Percentiles rank a stretch among this genome's conserved stretches.
phyloP scores from a whole-genome alignment of 2,888 invertebrate genomes.

The Cepaea hortensis region DNA sequence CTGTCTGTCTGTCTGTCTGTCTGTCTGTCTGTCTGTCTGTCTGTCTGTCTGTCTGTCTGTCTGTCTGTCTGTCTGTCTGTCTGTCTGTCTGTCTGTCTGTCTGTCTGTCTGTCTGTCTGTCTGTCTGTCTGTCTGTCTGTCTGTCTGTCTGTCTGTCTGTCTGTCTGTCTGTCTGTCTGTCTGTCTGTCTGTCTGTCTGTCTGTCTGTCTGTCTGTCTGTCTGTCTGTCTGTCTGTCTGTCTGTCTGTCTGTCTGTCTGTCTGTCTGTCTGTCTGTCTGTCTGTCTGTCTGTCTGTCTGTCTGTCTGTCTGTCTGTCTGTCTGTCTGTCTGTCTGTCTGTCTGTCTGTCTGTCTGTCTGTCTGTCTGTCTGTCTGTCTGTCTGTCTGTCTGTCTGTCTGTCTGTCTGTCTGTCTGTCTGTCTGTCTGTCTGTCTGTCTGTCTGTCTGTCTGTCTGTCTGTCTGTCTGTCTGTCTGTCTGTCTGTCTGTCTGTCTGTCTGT shows the following conservation, averaged over 20 bases:
- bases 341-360: too few species aligned
- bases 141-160: background rate
- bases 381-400: too few species aligned
- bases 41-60: too few species aligned
- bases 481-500: slow-evolving; percentile 10
- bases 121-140: background rate
- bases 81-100: too few species aligned
- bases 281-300: background rate
- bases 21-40: too few species aligned
- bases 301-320: background rate
- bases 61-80: too few species aligned
- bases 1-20: too few species aligned
- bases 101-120: too few species aligned
- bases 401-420: slow-evolving; percentile 1
- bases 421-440: background rate
- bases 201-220: slow-evolving; percentile 7
- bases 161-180: slow-evolving; percentile 7
- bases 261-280: slow-evolving; percentile 7
- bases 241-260: slow-evolving; percentile 7
- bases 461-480: slow-evolving; percentile 13
- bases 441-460: slow-evolving; percentile 1
- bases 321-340: too few species aligned
- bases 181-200: slow-evolving; percentile 7
- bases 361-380: too few species aligned
- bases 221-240: slow-evolving; percentile 7